Base-by-base conservation (phyloP, 2,797 vertebrate genomes). In the Glossophaga mutica region DNA sequence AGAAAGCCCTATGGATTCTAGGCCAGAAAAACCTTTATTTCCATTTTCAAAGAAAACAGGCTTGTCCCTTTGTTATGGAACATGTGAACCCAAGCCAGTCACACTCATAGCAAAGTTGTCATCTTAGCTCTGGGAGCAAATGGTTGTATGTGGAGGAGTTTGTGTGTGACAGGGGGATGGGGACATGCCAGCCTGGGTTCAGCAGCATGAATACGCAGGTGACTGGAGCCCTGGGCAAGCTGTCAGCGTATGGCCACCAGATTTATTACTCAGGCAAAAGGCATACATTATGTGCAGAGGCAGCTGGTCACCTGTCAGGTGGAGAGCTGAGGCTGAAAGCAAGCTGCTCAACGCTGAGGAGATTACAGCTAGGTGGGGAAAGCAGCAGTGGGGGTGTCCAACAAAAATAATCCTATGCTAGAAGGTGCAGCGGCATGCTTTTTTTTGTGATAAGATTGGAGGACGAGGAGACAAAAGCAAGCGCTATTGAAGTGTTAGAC, bases 221-320 rank as follows among this genome's bases (percentile, higher is more conserved):
- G 52, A 96, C 87, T 68, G 87, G 97, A 95, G 74, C 93, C 90
- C 26, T 0, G 22, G 77, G 21, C 55, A 96, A 78, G 92, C 44
- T 97, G 97, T 95, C 96, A 96, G 90, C 6, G 12, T 9, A 37
- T 12, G 78, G 86, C 32, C 82, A 39, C 85, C 68, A 95, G 90
- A 95, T 87, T 95, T 96, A 85, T 97, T 65, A 91, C 77, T 0
- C 24, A 52, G 65, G 95, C 44, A 67, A 81, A 24, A 70, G 22
- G 71, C 37, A 34, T 96, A 71, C 29, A 79, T 91, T 95, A 59
- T 8, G 8, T 37, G 6, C 59, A 18, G 39, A 29, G 5, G 74
- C 95, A 96, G 79, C 94, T 95, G 93, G 96, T 94, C 57, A 67
- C 92, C 97, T 96, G 94, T 92, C 95, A 90, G 95, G 90, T 96